Base-by-base conservation (phyloP, 2,113 vertebrate species). In the Falcunculus frontatus region DNA sequence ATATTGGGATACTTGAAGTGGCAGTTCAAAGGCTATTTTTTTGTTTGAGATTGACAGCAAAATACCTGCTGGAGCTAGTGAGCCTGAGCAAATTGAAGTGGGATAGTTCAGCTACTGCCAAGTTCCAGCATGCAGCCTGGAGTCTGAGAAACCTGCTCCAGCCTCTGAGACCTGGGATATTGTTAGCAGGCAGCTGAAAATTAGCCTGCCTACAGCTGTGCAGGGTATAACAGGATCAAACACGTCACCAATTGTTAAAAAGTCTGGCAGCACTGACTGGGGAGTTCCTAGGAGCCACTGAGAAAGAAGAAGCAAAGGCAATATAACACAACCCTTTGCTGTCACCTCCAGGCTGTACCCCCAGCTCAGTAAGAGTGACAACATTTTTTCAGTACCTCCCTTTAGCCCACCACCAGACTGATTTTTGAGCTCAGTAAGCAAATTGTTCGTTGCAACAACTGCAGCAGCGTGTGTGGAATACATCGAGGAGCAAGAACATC, bases 331-430 rank as follows among this genome's bases (percentile, higher is more conserved):
- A 41, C 19, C 15, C n/a, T 37, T 80, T 18, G 8, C 8, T 30
- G 30, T 47, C 0, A 0, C 9, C 50, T 81, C 11, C 1, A 4
- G 30, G 10, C 10, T 22, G 1, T n/a, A n/a, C 1, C 27, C 26
- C 16, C 25, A 46, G 16, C 55, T 87, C 2, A 0, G 5, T 50
- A 47, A 76, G 7, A 75, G 5, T 11, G 16, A 47, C 13, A 56
- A 13, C 20, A 18, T 44, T 87, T 77, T 77, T 69, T 49, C 27
- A 19, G 19, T 12, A 49, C 4, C 5, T 52, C 22, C 13, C 79
- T 84, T 69, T 56, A 59, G 37, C 65, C 37, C 55, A 62, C 16
- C 53, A 69, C 8, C 32, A 81, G 59, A 52, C 11, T 44, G 19
- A 56, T 39, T 52, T 73, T 68, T 84, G 35, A 86, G 33, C 8